phyloP scores from a whole-genome alignment of 2,113 vertebrate species.

The Lophochroa leadbeateri region DNA sequence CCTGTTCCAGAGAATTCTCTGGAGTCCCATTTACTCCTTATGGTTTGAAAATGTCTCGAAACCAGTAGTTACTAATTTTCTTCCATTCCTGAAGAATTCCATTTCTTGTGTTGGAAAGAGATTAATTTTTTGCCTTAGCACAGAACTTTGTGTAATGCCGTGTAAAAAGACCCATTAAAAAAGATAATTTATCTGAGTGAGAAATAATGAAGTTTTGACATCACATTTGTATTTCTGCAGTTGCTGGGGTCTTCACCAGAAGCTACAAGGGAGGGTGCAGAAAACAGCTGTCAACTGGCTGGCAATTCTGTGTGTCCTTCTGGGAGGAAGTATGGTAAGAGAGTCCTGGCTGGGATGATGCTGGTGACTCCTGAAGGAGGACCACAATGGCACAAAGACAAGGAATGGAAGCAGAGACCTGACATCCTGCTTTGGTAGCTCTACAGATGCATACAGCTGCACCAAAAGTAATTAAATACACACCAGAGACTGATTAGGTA shows the following conservation, averaged over 20 bases:
- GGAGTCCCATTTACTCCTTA: conserved; percentile 46
- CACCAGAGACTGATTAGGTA: neutral
- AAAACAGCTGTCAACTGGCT: neutral
- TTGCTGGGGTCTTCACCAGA: neutral
- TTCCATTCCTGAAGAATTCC: neutral
- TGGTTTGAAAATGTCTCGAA: conserved; percentile 3
- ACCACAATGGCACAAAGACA: neutral
- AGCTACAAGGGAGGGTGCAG: neutral
- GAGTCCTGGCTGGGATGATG: neutral
- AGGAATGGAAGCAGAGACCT: neutral
- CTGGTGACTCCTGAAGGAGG: neutral
- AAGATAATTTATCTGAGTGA: neutral
- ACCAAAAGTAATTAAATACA: neutral
- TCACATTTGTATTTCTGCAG: neutral
- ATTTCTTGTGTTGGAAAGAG: neutral
- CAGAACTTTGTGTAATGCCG: neutral
- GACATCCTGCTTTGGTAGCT: neutral
- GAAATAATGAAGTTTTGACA: neutral
- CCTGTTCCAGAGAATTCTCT: conserved; percentile 57
- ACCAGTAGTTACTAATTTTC: conserved; percentile 31
- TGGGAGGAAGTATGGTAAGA: neutral
- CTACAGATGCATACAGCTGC: neutral
- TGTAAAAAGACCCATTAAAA: neutral
- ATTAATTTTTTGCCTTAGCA: neutral
- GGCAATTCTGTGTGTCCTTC: rapidly evolving